These are phyloP conservation scores for Boloria selene DNA, from an alignment of 2,888 invertebrate genomes.

Conservation along the genomic window DNA sequence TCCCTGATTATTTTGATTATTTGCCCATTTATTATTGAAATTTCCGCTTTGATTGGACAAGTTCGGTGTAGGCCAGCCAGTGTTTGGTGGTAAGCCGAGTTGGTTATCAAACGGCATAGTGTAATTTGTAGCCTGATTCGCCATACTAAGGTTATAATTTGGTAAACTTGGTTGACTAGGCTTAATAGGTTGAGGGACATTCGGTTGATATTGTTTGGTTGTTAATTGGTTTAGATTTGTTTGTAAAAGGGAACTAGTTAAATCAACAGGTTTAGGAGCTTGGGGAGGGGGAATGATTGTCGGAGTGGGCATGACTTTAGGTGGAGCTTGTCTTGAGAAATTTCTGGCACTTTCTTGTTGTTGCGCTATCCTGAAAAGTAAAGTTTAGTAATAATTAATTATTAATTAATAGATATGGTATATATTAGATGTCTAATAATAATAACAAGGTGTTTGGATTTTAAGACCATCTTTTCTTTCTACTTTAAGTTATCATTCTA, in stretches of 20 bases:
- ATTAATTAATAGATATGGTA: neutral
- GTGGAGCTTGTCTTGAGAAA: constrained; percentile 77
- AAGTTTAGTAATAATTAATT: neutral
- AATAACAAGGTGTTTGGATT: too few species aligned
- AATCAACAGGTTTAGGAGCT: constrained; percentile 80
- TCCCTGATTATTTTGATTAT: constrained; percentile 58
- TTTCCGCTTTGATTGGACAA: constrained; percentile 46
- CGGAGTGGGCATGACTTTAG: constrained; percentile 54
- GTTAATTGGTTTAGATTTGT: constrained; percentile 66
- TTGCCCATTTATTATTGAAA: constrained; percentile 74
- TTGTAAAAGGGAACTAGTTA: constrained; percentile 71
- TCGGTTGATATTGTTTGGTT: constrained; percentile 30
- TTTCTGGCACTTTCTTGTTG: constrained; percentile 86
- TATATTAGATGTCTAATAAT: too few species aligned
- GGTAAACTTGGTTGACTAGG: constrained; percentile 21
- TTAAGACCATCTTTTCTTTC: too few species aligned
- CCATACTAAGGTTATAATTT: constrained; percentile 31
- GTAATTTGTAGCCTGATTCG: constrained; percentile 22
- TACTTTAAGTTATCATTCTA: too few species aligned
- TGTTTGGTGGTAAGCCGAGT: constrained; percentile 47
- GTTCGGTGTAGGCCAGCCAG: constrained; percentile 45
- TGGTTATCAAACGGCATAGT: constrained; percentile 49
- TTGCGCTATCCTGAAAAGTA: constrained; percentile 82
- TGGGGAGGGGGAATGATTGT: constrained; percentile 54
- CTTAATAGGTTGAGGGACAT: constrained; percentile 5